Evolutionary conservation across 37 sponge, comb jelly and placozoan genomes (phyloP).

Genomic region (Aphrocallistes beatrix): DNA sequence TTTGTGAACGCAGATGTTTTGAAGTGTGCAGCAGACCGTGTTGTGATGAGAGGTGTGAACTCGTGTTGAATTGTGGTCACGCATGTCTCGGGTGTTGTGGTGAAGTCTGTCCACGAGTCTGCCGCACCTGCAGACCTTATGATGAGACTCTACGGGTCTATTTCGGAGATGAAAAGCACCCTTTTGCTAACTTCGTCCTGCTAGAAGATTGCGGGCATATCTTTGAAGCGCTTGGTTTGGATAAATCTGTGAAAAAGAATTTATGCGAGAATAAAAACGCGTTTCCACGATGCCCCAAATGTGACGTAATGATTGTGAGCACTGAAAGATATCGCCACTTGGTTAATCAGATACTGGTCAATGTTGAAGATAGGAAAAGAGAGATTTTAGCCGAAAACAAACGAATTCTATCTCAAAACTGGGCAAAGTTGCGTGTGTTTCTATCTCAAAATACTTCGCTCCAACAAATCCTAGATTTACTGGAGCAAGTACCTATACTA

Average conservation of each 20-base stretch:
- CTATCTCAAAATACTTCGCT: neutral
- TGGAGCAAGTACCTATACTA: neutral
- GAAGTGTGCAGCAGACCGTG: constrained; percentile 52
- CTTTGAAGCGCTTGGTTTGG: constrained; percentile 60
- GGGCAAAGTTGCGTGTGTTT: neutral
- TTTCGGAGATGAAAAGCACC: constrained; percentile 71
- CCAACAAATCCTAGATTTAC: neutral
- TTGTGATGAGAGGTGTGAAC: constrained; percentile 40
- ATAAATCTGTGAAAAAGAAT: neutral
- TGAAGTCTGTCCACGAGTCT: constrained; percentile 58
- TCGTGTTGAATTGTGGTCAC: constrained; percentile 51
- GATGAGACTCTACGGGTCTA: constrained; percentile 53
- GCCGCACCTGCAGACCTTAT: constrained; percentile 31
- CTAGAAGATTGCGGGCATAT: constrained; percentile 68
- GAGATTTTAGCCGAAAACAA: neutral
- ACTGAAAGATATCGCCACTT: neutral
- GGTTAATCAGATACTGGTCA: neutral
- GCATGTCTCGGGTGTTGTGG: constrained; percentile 83
- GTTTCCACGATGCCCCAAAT: neutral
- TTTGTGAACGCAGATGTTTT: constrained; percentile 53
- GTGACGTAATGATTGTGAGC: neutral
- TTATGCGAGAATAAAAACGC: neutral
- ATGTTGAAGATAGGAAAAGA: neutral
- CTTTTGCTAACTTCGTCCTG: constrained; percentile 59
- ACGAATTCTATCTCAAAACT: neutral